Evolutionary conservation across 2,888 invertebrate genomes (phyloP).

Genomic region (Himalopsyche kuldschensis): DNA sequence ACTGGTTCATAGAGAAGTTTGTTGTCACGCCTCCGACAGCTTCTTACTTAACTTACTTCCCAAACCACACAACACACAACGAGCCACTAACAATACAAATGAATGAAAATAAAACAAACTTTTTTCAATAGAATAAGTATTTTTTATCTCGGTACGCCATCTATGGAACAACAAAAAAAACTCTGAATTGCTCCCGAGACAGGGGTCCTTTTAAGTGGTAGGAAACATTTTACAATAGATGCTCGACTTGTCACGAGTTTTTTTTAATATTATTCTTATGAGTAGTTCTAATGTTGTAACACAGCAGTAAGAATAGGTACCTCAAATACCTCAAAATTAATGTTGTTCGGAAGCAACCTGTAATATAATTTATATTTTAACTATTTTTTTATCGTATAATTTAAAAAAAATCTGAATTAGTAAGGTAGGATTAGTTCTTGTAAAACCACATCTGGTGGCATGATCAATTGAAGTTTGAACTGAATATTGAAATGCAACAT

Average conservation of each 20-base stretch:
- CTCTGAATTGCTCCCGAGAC: conserved; percentile 8
- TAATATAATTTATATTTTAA: too few species aligned
- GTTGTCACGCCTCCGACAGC: not conserved
- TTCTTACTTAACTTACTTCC: conserved; percentile 4
- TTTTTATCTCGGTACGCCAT: conserved; percentile 15
- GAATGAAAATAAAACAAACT: conserved; percentile 20
- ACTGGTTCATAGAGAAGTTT: not conserved
- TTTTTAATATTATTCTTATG: too few species aligned
- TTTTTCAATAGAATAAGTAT: conserved; percentile 21
- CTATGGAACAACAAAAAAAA: conserved; percentile 13
- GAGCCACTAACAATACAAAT: conserved; percentile 27
- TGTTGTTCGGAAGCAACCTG: too few species aligned
- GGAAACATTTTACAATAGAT: not conserved
- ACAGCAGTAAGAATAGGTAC: too few species aligned
- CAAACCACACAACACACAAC: not conserved
- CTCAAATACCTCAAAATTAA: too few species aligned
- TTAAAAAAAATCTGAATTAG: too few species aligned
- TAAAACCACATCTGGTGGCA: too few species aligned
- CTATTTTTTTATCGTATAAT: too few species aligned
- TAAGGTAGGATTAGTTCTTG: too few species aligned
- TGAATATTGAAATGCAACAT: too few species aligned
- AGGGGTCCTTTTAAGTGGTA: not conserved
- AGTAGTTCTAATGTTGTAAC: too few species aligned
- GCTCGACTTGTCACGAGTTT: not conserved
- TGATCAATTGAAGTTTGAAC: too few species aligned